Percentiles rank a stretch among this genome's conserved stretches.
Evolutionary conservation across 2,113 vertebrate species (phyloP).

Genomic region (Crypturellus undulatus): DNA sequence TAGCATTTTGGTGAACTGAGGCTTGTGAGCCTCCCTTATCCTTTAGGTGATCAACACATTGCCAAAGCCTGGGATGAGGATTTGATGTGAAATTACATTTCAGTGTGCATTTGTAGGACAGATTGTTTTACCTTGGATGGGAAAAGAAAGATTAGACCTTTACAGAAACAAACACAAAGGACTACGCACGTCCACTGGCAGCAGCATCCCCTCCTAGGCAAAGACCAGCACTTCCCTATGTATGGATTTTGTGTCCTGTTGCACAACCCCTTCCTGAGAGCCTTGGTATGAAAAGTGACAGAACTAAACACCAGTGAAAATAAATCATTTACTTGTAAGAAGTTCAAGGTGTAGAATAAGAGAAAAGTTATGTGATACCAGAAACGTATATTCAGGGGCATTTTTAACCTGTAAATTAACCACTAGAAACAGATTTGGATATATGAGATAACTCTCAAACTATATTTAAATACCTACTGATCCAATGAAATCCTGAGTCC

Average conservation of each 20-base stretch:
- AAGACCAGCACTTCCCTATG: not conserved
- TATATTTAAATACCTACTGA: slow-evolving; percentile 33
- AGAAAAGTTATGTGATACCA: not conserved
- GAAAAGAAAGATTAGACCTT: slow-evolving; percentile 22
- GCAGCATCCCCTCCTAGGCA: slow-evolving; percentile 1
- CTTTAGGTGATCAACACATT: slow-evolving; percentile 43
- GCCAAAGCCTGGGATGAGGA: slow-evolving; percentile 2
- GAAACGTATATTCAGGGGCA: slow-evolving; percentile 1
- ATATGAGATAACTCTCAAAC: not conserved
- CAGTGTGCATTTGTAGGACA: slow-evolving; percentile 53
- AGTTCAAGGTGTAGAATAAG: not conserved
- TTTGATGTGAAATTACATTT: slow-evolving; percentile 67
- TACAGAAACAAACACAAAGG: slow-evolving; percentile 14
- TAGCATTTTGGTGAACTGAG: slow-evolving; percentile 59
- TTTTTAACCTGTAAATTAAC: not conserved
- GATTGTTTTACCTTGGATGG: slow-evolving; percentile 36
- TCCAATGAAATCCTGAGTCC: not conserved
- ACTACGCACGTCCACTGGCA: slow-evolving; percentile 26
- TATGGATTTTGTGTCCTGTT: slow-evolving; percentile 53
- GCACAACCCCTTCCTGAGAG: not conserved
- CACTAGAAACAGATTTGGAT: not conserved
- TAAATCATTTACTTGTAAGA: slow-evolving; percentile 13
- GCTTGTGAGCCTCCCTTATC: slow-evolving; percentile 55
- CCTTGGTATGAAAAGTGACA: slow-evolving; percentile 8
- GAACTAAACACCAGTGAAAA: slow-evolving; percentile 47